A percentile compares a stretch with the other conserved stretches of the same genome.
phyloP scores from a whole-genome alignment of 2,888 invertebrate genomes.

The Cerastis rubricosa region DNA sequence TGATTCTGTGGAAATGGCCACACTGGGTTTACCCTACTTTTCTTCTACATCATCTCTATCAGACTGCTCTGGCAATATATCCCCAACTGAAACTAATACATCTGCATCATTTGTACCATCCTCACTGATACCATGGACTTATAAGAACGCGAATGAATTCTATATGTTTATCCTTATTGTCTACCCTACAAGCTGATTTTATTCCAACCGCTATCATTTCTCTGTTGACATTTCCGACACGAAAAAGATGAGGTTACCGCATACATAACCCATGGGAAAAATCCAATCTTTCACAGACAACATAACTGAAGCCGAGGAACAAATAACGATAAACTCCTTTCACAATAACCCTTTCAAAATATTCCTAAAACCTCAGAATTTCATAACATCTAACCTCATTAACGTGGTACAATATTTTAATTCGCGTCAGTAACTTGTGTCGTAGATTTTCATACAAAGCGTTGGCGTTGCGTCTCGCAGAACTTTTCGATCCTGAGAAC shows the following conservation, averaged over 20 bases:
- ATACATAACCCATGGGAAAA: constrained; percentile 34
- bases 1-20: no score
- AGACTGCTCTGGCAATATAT: no score
- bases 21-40: no score
- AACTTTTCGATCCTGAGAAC: constrained; percentile 80
- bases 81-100: no score
- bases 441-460: constrained; percentile 69
- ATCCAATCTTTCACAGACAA: constrained; percentile 26
- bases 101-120: no score
- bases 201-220: constrained; percentile 35
- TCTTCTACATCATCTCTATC: no score
- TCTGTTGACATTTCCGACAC: constrained; percentile 41
- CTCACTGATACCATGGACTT: not conserved
- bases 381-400: constrained; percentile 64
- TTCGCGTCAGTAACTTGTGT: constrained; percentile 64
- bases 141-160: not conserved
- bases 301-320: not conserved
- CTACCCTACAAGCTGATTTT: not conserved
- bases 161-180: not conserved
- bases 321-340: not conserved
- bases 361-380: constrained; percentile 58
- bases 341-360: constrained; percentile 50
- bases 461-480: constrained; percentile 66
- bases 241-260: constrained; percentile 43
- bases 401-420: constrained; percentile 66